phyloP scores from a whole-genome alignment of 2,888 invertebrate species.

The Hydriomena furcata region DNA sequence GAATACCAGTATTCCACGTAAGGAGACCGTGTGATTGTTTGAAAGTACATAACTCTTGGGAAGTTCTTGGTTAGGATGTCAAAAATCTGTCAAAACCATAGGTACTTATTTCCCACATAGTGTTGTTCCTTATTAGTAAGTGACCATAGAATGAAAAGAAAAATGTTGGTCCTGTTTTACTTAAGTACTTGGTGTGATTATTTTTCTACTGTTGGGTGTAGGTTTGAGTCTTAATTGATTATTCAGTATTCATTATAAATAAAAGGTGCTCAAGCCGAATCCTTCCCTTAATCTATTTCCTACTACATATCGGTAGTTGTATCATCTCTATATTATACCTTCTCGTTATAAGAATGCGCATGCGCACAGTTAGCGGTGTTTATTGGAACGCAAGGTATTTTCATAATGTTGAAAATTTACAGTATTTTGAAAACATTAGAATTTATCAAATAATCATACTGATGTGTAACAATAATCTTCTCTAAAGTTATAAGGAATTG shows the following conservation, averaged over 20 bases:
- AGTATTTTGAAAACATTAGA: conserved; percentile 6
- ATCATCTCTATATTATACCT: conserved; percentile 9
- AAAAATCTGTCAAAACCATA: too few relatives aligned
- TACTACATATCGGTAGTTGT: conserved; percentile 31
- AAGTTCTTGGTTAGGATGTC: too few relatives aligned
- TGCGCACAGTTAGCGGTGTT: conserved; percentile 18
- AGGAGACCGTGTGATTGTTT: too few relatives aligned
- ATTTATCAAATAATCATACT: not conserved
- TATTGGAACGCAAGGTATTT: not conserved
- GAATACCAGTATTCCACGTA: too few relatives aligned
- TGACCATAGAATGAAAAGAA: too few relatives aligned
- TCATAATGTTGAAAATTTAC: conserved; percentile 2
- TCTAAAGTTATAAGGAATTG: conserved; percentile 19
- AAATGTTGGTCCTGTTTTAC: too few relatives aligned
- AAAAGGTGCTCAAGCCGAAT: conserved; percentile 13
- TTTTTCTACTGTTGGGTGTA: not conserved
- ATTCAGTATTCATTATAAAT: not conserved
- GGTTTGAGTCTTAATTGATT: not conserved
- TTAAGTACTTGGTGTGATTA: too few relatives aligned
- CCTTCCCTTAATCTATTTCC: conserved; percentile 9
- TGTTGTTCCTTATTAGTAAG: too few relatives aligned
- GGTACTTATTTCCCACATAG: too few relatives aligned
- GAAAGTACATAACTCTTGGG: too few relatives aligned
- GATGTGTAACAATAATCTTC: conserved; percentile 17
- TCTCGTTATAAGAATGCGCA: conserved; percentile 14